A percentile compares a stretch with the other conserved stretches of the same genome.
phyloP scores from a whole-genome alignment of 2,113 vertebrate species.

The Andinoacara biseriatus region DNA sequence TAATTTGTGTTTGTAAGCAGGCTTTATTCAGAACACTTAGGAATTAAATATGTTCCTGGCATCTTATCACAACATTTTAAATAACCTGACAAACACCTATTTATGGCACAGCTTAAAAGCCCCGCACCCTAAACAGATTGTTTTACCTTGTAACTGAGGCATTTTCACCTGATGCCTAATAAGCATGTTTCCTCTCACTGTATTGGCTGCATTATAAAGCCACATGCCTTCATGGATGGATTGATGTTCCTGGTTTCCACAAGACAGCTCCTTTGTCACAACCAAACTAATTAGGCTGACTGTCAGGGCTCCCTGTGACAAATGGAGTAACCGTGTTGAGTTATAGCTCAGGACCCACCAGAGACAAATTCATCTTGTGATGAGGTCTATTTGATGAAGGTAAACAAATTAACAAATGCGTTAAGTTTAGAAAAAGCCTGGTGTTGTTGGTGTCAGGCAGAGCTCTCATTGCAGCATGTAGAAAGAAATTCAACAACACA shows the following conservation, averaged over 20 bases:
- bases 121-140: neutral
- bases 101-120: neutral
- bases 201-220: slow-evolving; percentile 49
- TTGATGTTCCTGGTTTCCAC: slow-evolving; percentile 53
- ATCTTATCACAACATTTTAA: slow-evolving; percentile 23
- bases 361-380: slow-evolving; percentile 61
- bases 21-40: neutral
- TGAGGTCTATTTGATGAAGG: slow-evolving; percentile 60
- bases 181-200: slow-evolving; percentile 20
- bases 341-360: slow-evolving; percentile 41
- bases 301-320: slow-evolving; percentile 62
- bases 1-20: slow-evolving; percentile 1
- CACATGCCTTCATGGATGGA: slow-evolving; percentile 46
- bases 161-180: neutral
- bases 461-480: neutral
- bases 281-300: slow-evolving; percentile 74
- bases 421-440: slow-evolving; percentile 19
- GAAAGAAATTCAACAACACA: slow-evolving; percentile 3
- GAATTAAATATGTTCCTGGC: neutral
- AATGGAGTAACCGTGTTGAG: slow-evolving; percentile 62
- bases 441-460: slow-evolving; percentile 31
- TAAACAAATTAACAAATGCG: slow-evolving; percentile 68
- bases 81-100: slow-evolving; percentile 10
- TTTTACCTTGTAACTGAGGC: neutral
- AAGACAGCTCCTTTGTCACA: slow-evolving; percentile 70